Percentiles rank a stretch among this genome's conserved stretches.
Conservation (phyloP, 2,113 vertebrate genomes). For the Cranoglanis bouderius region DNA sequence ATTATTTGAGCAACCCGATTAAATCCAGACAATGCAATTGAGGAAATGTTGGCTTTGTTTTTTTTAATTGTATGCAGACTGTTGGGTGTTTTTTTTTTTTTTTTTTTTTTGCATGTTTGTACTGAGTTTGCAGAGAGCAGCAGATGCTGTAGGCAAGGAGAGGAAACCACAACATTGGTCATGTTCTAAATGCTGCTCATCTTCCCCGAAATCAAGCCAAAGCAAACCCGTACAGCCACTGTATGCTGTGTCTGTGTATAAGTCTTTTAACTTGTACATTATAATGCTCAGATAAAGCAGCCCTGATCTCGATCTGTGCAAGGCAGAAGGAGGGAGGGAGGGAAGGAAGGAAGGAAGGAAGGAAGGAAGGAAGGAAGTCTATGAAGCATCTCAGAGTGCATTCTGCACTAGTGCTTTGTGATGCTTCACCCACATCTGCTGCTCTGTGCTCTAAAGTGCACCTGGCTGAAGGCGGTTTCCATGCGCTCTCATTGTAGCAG, state of each 20-base stretch:
- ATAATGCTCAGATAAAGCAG: background rate
- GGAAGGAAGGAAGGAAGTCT: background rate
- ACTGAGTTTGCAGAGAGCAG: constrained; percentile 36
- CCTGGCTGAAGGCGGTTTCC: constrained; percentile 19
- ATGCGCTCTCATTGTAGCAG: background rate
- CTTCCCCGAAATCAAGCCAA: constrained; percentile 31
- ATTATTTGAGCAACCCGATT: constrained; percentile 90
- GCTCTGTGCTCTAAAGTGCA: constrained; percentile 11
- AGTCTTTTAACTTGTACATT: background rate
- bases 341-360: too few relatives aligned
- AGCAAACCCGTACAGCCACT: constrained; percentile 19
- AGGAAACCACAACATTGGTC: constrained; percentile 50
- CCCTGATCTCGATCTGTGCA: background rate
- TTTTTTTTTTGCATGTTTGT: constrained; percentile 29
- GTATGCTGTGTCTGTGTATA: background rate
- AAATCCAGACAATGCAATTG: constrained; percentile 87
- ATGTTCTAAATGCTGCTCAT: background rate
- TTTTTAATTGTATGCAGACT: constrained; percentile 7
- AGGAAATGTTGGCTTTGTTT: background rate
- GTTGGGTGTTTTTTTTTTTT: constrained; percentile 5
- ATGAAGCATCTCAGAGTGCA: constrained; percentile 5
- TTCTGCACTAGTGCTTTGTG: background rate
- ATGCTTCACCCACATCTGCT: background rate
- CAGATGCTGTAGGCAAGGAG: background rate
- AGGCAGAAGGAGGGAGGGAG: background rate